Evolutionary conservation across 2,888 invertebrate species (phyloP).

Genomic region (Tipula helvola): DNA sequence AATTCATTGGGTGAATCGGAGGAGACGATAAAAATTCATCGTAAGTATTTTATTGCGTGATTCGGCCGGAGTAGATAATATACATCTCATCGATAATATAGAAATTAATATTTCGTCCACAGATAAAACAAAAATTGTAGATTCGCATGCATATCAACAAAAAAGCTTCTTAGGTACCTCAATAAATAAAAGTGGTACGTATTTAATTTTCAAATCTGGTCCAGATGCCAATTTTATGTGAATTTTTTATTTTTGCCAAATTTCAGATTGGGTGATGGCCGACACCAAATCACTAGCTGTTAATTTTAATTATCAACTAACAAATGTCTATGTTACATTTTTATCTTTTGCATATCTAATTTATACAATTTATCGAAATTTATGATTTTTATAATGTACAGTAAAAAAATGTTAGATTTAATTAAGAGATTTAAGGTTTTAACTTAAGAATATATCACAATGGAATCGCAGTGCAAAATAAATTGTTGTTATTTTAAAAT

Average conservation of each 20-base stretch:
- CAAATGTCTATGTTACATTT: not conserved
- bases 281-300: not conserved
- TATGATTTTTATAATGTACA: not conserved
- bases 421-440: not conserved
- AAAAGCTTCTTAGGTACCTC: constrained; percentile 10
- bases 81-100: not conserved
- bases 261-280: not conserved
- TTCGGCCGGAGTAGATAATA: not conserved
- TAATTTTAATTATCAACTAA: not conserved
- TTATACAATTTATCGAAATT: not conserved
- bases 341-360: not conserved
- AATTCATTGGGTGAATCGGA: constrained; percentile 58
- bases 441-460: not conserved
- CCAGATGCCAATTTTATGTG: not conserved
- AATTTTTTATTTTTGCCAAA: not conserved
- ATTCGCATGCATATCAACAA: constrained; percentile 9
- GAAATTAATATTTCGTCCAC: not conserved
- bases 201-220: not conserved
- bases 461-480: not conserved
- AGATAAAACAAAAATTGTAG: constrained; percentile 11
- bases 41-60: constrained; percentile 14
- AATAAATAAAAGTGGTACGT: constrained; percentile 10
- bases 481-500: not conserved
- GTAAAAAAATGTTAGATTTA: not conserved
- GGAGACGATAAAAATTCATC: constrained; percentile 23